Evolutionary conservation across 2,113 vertebrate genomes (phyloP), one percentile per base, ranked within the genome.

Genomic region (Apeltes quadracus): DNA sequence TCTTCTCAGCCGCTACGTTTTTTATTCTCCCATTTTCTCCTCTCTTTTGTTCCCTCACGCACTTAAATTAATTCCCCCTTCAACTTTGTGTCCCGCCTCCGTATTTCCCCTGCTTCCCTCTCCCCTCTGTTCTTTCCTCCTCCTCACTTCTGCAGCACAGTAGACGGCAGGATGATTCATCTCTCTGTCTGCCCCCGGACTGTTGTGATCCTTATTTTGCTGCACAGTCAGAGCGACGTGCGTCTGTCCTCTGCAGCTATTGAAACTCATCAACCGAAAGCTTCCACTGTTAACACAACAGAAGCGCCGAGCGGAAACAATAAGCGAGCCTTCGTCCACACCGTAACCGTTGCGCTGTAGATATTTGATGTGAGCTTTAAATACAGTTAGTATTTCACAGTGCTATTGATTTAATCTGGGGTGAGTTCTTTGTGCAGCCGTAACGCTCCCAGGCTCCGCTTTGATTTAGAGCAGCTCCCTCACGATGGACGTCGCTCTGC

Each of bases 151-250:
- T 85, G 82, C 79, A 75, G 7, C 77, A 83, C 72, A 83, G 69
- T 82, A 65, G 76, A 89, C 25, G 48, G 65, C 79, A 66, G 67
- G 78, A 79, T 88, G 86, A 87, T 76, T 86, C 76, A 87, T 84
- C 69, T 71, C 62, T 51, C 70, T 14, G 55, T 72, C 61, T 75
- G 69, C 83, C 69, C 78, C 72, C 78, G n/a, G 76, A 85, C 81
- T 84, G 78, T 77, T 83, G 82, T 74, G 82, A 84, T 85, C 77
- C 80, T 81, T 81, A 61, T 81, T 88, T 86, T 79, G 75, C 77
- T 78, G 78, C 83, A 75, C 83, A 64, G 66, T 78, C 75, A 56
- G 72, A 79, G 36, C 46, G 9, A 22, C 22, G 67, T 80, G 58
- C 72, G 61, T 77, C 76, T 77, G 81, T 84, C 69, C 75, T 85